Conservation (phyloP, 2,797 vertebrate species). For the Channa striata region DNA sequence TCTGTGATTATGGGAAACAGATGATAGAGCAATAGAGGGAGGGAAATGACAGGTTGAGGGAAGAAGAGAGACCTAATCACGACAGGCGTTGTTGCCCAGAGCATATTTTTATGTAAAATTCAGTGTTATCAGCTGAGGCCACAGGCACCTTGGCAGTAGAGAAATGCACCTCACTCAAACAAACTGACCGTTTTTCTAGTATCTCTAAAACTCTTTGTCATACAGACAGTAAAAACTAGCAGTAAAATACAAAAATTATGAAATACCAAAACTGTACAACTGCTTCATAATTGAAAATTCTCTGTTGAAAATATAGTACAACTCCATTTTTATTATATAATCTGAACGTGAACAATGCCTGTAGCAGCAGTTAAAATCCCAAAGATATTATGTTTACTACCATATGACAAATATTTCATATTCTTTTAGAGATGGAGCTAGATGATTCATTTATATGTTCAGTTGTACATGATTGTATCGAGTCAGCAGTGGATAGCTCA, state of each 20-base stretch:
- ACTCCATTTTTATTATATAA: too few species aligned
- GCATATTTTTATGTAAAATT: slow-evolving; percentile 32
- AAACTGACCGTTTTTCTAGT: slow-evolving; percentile 1
- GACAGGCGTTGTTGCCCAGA: background rate
- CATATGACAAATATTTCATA: too few species aligned
- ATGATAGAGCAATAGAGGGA: slow-evolving; percentile 41
- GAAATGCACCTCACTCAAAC: slow-evolving; percentile 9
- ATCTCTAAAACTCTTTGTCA: background rate
- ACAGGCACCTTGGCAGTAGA: slow-evolving; percentile 12
- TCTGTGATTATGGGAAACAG: slow-evolving; percentile 64
- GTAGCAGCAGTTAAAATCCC: too few species aligned
- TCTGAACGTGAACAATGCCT: too few species aligned
- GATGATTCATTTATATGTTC: too few species aligned
- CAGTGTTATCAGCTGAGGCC: slow-evolving; percentile 31
- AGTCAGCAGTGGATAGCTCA: background rate
- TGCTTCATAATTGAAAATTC: background rate
- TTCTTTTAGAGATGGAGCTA: too few species aligned
- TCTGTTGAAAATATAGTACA: too few species aligned
- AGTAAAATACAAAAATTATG: too few species aligned
- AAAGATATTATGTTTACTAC: too few species aligned
- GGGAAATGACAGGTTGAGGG: slow-evolving; percentile 29
- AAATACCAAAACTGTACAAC: background rate
- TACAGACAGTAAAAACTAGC: background rate
- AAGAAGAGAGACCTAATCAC: slow-evolving; percentile 18
- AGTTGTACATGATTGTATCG: background rate